A percentile compares a stretch with the other conserved stretches of the same genome.
These are phyloP conservation scores for Poecilia wingei DNA, from an alignment of 2,797 vertebrate genomes.

Conservation along the genomic window DNA sequence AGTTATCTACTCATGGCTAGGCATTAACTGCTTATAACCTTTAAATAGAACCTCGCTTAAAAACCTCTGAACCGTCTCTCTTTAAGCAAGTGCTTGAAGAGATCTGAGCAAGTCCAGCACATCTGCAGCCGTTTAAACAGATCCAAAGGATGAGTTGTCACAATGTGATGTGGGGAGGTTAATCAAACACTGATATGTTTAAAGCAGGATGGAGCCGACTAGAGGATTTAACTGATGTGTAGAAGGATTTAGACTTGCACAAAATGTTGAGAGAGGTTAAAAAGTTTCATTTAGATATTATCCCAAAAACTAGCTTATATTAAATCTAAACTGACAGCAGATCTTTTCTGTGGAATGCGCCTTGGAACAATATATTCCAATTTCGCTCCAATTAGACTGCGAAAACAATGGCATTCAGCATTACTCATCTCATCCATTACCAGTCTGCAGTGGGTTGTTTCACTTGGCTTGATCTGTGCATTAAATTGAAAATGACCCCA, in stretches of 20 bases:
- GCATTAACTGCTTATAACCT: background rate
- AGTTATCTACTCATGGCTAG: background rate
- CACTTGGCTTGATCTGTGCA: conserved; percentile 53
- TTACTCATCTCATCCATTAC: conserved; percentile 67
- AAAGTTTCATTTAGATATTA: conserved; percentile 5
- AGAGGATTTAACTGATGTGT: conserved; percentile 10
- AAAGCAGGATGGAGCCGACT: conserved; percentile 22
- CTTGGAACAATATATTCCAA: conserved; percentile 1
- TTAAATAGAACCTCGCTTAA: background rate
- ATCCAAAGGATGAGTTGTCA: conserved; percentile 32
- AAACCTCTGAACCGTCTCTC: background rate
- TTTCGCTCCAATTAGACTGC: background rate
- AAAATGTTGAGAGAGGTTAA: conserved; percentile 9
- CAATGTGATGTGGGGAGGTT: conserved; percentile 21
- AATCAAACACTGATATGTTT: conserved; percentile 35
- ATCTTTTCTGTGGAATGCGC: background rate
- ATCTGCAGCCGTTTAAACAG: conserved; percentile 45
- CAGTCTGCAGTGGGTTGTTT: conserved; percentile 70
- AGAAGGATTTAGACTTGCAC: conserved; percentile 15
- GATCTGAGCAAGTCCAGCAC: conserved; percentile 29
- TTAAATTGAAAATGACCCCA: conserved; percentile 61
- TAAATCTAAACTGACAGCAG: conserved; percentile 15
- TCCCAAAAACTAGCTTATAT: background rate
- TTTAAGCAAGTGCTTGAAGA: conserved; percentile 11
- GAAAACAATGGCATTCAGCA: conserved; percentile 49